Base-by-base conservation (phyloP, 1,140 invertebrate genomes). In the Ceratina calcarata region DNA sequence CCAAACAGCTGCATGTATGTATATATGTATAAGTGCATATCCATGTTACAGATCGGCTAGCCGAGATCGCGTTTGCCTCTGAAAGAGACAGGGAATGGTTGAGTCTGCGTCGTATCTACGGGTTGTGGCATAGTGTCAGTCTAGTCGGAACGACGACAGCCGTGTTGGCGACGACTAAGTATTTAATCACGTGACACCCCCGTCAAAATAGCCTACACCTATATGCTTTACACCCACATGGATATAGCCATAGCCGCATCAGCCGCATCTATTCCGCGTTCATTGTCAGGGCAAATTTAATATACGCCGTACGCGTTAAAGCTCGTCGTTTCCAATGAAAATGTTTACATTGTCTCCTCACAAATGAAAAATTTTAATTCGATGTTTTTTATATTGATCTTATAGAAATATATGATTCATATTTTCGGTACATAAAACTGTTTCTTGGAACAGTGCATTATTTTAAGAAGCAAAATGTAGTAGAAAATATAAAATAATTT, bases 191-290 rank as follows among this genome's bases (percentile, higher is more conserved):
- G 90, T 95, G 95, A 95, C 95, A 94, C 95, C 95, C 95, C 95
- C 95, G 95, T 95, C 95, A 95, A 95, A 95, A 95, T 95, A 95
- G 94, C 94, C 93, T 6, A 45, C 37, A 45, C 7, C 10, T 94
- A 93, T 94, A 93, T 94, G 94, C 92, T 86, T 58, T 64, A 71
- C 65, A 55, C 69, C 66, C 61, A 82, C 65, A 81, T 61, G 45
- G 51, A 20, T 2, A 57, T 32, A 2, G 27, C 27, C 27, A 32
- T 32, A 32, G 27, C 27, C 27, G 27, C 27, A 32, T 32, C 16
- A 55, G 27, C 18, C n/a, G 53, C 37, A 8, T 49, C 2, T 71
- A 53, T 61, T 61, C 45, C 24, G 24, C 67, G 49, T 78, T 78
- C 67, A 78, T 62, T 78, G 68, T 62, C 76, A 64, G 45, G 57